Percentiles rank a stretch among this genome's conserved stretches.
phyloP scores from a whole-genome alignment of 2,113 vertebrate genomes.

The Dicerorhinus sumatrensis region DNA sequence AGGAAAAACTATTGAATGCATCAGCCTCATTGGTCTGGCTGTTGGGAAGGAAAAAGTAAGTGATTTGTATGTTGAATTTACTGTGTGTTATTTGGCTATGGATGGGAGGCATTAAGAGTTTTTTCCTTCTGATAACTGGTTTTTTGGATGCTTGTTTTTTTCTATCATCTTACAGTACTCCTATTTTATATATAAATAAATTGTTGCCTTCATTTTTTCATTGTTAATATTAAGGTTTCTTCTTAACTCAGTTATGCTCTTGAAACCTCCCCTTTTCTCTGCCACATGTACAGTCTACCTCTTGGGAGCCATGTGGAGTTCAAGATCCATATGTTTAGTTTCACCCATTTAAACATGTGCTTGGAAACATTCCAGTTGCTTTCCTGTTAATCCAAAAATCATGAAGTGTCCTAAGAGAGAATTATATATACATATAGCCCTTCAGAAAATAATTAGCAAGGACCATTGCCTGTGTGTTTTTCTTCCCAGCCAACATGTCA shows the following conservation, averaged over 20 bases:
- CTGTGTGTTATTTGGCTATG: neutral
- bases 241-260: neutral
- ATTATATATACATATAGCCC: neutral
- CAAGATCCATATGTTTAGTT: neutral
- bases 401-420: neutral
- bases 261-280: neutral
- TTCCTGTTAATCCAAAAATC: neutral
- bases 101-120: neutral
- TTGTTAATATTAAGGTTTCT: neutral
- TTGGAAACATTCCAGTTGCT: neutral
- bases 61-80: neutral
- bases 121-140: neutral
- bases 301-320: neutral
- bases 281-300: neutral
- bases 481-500: neutral
- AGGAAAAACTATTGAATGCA: slow-evolving; percentile 99
- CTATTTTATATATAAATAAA: neutral
- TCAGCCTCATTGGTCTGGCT: slow-evolving; percentile 98
- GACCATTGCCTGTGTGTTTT: neutral
- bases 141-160: neutral
- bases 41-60: slow-evolving; percentile 98
- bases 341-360: neutral
- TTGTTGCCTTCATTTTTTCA: neutral
- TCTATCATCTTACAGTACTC: neutral
- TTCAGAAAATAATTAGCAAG: neutral